Percentiles rank a stretch among this genome's conserved stretches.
phyloP scores from a whole-genome alignment of 2,113 vertebrate genomes.

The Sialia sialis region DNA sequence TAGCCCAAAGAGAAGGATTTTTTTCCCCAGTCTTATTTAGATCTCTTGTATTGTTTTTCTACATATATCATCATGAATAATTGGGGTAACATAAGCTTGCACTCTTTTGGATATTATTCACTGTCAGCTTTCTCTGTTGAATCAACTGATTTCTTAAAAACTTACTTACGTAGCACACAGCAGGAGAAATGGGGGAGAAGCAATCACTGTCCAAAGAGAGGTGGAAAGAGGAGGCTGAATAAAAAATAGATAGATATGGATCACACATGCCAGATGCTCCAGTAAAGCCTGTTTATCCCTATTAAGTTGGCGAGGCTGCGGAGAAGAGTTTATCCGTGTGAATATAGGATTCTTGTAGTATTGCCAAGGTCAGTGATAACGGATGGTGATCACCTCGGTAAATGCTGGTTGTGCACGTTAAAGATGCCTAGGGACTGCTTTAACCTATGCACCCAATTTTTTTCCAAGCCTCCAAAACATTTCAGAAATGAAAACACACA shows the following conservation, averaged over 20 bases:
- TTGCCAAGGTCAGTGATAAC: constrained; percentile 24
- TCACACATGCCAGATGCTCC: constrained; percentile 38
- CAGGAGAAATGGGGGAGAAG: constrained; percentile 33
- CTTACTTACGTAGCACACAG: constrained; percentile 28
- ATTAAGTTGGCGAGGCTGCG: neutral
- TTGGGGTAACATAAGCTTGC: constrained; percentile 32
- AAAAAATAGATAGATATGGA: constrained; percentile 46
- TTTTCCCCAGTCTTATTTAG: neutral
- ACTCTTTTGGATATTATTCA: constrained; percentile 23
- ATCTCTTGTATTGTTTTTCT: constrained; percentile 1
- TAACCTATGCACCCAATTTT: neutral
- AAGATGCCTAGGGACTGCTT: constrained; percentile 24
- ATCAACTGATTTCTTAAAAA: constrained; percentile 43
- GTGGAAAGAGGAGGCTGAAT: constrained; percentile 21
- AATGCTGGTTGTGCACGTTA: constrained; percentile 2
- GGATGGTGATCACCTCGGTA: constrained; percentile 2
- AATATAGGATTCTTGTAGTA: constrained; percentile 13
- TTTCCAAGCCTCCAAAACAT: neutral
- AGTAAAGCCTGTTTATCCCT: constrained; percentile 53
- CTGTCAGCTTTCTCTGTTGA: constrained; percentile 10
- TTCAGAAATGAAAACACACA: neutral
- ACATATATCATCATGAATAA: constrained; percentile 30
- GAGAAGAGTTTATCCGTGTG: constrained; percentile 8
- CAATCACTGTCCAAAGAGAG: constrained; percentile 25
- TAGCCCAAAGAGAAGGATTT: neutral